A percentile compares a stretch with the other conserved stretches of the same genome.
phyloP scores from a whole-genome alignment of 2,888 invertebrate species.

The Actias luna region DNA sequence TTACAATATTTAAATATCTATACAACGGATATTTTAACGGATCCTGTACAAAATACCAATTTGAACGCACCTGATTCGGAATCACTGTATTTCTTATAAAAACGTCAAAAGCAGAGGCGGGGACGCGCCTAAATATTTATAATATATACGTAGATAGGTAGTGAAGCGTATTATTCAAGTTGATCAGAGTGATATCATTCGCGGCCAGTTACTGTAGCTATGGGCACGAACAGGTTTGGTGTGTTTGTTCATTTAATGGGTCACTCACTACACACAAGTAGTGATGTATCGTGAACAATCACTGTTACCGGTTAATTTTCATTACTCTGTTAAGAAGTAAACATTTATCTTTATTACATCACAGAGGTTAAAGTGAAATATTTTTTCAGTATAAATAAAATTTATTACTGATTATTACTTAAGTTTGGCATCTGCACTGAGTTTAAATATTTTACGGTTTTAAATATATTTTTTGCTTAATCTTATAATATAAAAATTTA shows the following conservation, averaged over 20 bases:
- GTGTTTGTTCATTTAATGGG: constrained; percentile 40
- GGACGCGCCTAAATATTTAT: background rate
- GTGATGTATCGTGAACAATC: constrained; percentile 13
- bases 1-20: no score
- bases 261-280: constrained; percentile 27
- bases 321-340: background rate
- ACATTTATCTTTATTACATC: background rate
- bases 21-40: no score
- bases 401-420: no score
- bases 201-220: constrained; percentile 16
- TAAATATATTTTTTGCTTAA: no score
- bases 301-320: constrained; percentile 10
- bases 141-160: background rate
- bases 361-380: background rate
- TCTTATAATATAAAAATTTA: no score
- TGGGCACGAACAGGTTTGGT: constrained; percentile 32
- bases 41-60: background rate
- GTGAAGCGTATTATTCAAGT: background rate
- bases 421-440: no score
- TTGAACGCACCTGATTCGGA: background rate
- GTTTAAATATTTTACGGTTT: no score
- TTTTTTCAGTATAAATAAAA: no score
- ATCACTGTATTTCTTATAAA: background rate
- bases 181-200: constrained; percentile 12
- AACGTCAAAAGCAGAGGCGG: background rate